Percentiles rank a stretch among this genome's conserved stretches.
Conservation (phyloP, 2,888 invertebrate genomes). For the Dorcus parallelipipedus region DNA sequence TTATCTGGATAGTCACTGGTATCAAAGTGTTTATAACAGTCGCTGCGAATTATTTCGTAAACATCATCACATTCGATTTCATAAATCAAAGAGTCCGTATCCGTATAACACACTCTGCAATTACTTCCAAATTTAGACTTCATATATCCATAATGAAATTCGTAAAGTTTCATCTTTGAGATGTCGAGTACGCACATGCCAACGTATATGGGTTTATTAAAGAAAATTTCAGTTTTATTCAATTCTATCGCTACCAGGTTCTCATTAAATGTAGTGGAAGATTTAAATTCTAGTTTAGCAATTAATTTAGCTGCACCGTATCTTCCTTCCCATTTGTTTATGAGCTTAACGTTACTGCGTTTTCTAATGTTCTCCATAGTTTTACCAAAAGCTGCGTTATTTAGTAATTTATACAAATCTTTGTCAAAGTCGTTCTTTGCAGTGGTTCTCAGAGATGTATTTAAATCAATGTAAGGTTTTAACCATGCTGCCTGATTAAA, state of each 20-base stretch:
- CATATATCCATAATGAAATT: slow-evolving; percentile 28
- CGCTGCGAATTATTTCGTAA: neutral
- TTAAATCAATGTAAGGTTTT: neutral
- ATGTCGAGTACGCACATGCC: slow-evolving; percentile 39
- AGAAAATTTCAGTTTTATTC: slow-evolving; percentile 25
- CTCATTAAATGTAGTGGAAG: slow-evolving; percentile 32
- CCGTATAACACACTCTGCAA: neutral
- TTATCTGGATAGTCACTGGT: neutral
- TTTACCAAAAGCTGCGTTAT: slow-evolving; percentile 5
- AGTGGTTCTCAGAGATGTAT: neutral
- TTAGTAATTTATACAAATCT: slow-evolving; percentile 2
- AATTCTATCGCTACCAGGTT: slow-evolving; percentile 37
- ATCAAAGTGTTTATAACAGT: neutral
- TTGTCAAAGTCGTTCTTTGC: neutral
- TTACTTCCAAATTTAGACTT: neutral
- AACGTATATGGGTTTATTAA: slow-evolving; percentile 39
- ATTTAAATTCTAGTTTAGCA: slow-evolving; percentile 32
- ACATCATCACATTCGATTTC: neutral
- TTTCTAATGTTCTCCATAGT: slow-evolving; percentile 7
- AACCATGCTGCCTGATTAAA: slow-evolving; percentile 2
- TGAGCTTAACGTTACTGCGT: neutral
- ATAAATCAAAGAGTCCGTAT: neutral
- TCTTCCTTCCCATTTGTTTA: slow-evolving; percentile 23
- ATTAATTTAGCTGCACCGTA: slow-evolving; percentile 35
- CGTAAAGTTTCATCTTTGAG: slow-evolving; percentile 38